Conservation (phyloP, 2,888 invertebrate species). For the Acanthococcus lagerstroemiae region DNA sequence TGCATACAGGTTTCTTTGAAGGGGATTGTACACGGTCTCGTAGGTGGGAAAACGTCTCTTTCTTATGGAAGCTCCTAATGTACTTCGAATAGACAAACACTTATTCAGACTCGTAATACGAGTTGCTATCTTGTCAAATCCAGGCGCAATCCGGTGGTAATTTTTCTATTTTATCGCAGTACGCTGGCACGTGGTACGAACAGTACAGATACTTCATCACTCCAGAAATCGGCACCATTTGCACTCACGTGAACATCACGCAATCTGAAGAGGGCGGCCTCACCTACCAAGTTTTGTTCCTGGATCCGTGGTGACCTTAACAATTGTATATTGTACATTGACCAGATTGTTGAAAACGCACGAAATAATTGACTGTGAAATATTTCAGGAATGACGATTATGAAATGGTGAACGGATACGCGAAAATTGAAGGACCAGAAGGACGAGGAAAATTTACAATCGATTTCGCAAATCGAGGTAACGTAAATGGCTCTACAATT, state of each 20-base stretch:
- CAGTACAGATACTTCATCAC: constrained; percentile 65
- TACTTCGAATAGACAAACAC: too few relatives aligned
- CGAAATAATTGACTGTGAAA: too few relatives aligned
- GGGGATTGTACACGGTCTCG: too few relatives aligned
- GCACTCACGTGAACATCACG: constrained; percentile 64
- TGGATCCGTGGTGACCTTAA: constrained; percentile 56
- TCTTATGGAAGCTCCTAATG: too few relatives aligned
- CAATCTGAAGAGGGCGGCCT: constrained; percentile 58
- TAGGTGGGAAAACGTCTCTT: too few relatives aligned
- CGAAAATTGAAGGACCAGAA: constrained; percentile 10
- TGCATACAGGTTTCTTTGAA: too few relatives aligned
- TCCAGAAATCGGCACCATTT: constrained; percentile 59
- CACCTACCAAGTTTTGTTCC: constrained; percentile 62
- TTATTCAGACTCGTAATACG: too few relatives aligned
- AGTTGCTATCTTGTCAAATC: too few relatives aligned
- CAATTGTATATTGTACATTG: too few relatives aligned
- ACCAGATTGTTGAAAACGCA: too few relatives aligned
- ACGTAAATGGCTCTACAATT: too few relatives aligned
- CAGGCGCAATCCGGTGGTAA: too few relatives aligned
- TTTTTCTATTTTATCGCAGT: constrained; percentile 42
- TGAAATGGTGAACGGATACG: background rate
- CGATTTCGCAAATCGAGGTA: constrained; percentile 2
- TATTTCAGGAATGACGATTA: constrained; percentile 18
- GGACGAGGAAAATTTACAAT: constrained; percentile 1
- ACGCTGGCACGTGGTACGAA: constrained; percentile 68